A percentile compares a stretch with the other conserved stretches of the same genome.
Evolutionary conservation across 2,888 invertebrate genomes (phyloP).

Genomic region (Drosophila aldrichi): DNA sequence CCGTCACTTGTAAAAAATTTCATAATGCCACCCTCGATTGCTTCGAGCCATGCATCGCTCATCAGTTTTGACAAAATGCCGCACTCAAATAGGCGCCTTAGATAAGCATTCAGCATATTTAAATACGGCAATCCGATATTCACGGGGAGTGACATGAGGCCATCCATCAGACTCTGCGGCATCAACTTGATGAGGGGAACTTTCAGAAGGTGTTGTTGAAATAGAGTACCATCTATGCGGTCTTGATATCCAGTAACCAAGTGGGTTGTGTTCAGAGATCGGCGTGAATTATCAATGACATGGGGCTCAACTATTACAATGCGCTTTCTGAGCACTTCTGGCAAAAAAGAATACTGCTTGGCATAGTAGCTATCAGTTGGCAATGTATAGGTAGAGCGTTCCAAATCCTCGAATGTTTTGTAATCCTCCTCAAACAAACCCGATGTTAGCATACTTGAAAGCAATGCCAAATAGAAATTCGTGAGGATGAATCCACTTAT

Average conservation of each 20-base stretch:
- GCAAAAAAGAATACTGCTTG: not conserved
- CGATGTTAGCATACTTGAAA: conserved; percentile 64
- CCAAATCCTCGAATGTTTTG: conserved; percentile 54
- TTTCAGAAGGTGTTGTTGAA: conserved; percentile 60
- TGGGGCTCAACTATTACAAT: rapidly evolving
- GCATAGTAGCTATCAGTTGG: conserved; percentile 35
- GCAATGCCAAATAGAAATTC: conserved; percentile 52
- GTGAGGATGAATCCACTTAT: conserved; percentile 60
- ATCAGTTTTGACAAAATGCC: conserved; percentile 56
- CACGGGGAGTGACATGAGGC: conserved; percentile 40
- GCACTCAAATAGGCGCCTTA: conserved; percentile 55
- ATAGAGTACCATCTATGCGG: conserved; percentile 44
- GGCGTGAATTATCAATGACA: not conserved
- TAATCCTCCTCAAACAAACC: conserved; percentile 59
- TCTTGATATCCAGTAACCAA: conserved; percentile 45
- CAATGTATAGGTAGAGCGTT: conserved; percentile 27
- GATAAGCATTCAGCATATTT: conserved; percentile 48
- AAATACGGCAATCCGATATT: conserved; percentile 53
- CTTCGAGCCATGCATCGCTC: conserved; percentile 42
- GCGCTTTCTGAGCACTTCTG: not conserved
- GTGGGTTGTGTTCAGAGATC: conserved; percentile 40
- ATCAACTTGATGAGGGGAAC: conserved; percentile 56
- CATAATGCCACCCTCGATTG: conserved; percentile 17
- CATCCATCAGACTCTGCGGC: conserved; percentile 21
- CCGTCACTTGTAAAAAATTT: conserved; percentile 19